A percentile compares a stretch with the other conserved stretches of the same genome.
phyloP scores from a whole-genome alignment of 2,797 vertebrate genomes.

The Hypotaenidia okinawae region DNA sequence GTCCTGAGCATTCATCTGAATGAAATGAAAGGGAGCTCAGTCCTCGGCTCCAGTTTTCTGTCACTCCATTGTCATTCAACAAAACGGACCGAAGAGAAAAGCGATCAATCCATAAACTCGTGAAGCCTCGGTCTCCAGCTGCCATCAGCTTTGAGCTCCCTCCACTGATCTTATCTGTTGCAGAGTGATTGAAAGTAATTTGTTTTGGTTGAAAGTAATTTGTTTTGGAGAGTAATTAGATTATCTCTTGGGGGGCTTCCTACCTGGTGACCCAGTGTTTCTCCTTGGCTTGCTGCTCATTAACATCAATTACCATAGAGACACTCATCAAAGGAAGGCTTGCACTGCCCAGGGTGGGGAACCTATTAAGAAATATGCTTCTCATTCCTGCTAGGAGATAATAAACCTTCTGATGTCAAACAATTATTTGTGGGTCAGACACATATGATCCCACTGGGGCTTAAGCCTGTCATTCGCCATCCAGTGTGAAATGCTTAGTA shows the following conservation, averaged over 20 bases:
- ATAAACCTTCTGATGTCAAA: slow-evolving; percentile 70
- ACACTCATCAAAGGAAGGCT: slow-evolving; percentile 71
- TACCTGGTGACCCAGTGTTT: slow-evolving; percentile 73
- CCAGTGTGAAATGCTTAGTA: neutral
- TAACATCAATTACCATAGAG: slow-evolving; percentile 79
- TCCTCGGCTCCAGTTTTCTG: slow-evolving; percentile 67
- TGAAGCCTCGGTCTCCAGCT: slow-evolving; percentile 56
- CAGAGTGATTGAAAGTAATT: slow-evolving; percentile 73
- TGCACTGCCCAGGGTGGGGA: slow-evolving; percentile 34
- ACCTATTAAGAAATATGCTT: slow-evolving; percentile 60
- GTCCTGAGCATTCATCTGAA: neutral
- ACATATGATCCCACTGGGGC: neutral
- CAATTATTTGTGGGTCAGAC: slow-evolving; percentile 59
- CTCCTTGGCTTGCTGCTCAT: slow-evolving; percentile 60
- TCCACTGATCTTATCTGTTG: slow-evolving; percentile 72
- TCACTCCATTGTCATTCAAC: slow-evolving; percentile 68
- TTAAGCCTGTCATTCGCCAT: slow-evolving; percentile 20
- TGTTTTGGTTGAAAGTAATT: slow-evolving; percentile 78
- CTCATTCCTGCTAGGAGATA: slow-evolving; percentile 46
- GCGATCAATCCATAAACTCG: slow-evolving; percentile 2
- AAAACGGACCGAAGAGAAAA: slow-evolving; percentile 31
- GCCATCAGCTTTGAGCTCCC: slow-evolving; percentile 58
- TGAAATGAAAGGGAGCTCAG: slow-evolving; percentile 54
- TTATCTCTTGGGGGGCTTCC: slow-evolving; percentile 71
- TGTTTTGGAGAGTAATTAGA: slow-evolving; percentile 76